Conservation (phyloP, 2,888 invertebrate species). For the Parascotia fuliginaria region DNA sequence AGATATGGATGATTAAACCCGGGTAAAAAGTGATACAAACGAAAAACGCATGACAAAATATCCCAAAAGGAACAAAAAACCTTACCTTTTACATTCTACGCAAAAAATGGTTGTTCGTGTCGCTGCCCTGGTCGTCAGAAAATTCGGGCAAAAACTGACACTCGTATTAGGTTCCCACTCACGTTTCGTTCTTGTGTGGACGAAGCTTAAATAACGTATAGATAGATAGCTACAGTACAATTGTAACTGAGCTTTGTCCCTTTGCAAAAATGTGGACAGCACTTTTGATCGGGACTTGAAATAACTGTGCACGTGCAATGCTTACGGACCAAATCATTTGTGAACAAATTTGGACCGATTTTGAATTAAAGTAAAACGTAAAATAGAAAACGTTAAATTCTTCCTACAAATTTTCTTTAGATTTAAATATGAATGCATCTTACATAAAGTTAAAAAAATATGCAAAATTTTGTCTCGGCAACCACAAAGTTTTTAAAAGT, state of each 20-base stretch:
- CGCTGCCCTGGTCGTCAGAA: constrained; percentile 30
- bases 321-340: constrained; percentile 1
- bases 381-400: too few relatives aligned
- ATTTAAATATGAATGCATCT: too few relatives aligned
- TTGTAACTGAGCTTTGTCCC: constrained; percentile 35
- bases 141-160: constrained; percentile 43
- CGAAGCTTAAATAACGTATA: constrained; percentile 45
- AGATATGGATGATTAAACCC: constrained; percentile 30
- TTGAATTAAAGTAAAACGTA: too few relatives aligned
- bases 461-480: background rate
- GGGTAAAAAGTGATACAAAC: constrained; percentile 36
- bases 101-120: constrained; percentile 43
- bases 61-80: constrained; percentile 37
- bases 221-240: constrained; percentile 29
- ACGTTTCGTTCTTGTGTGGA: constrained; percentile 48
- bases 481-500: background rate
- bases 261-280: constrained; percentile 17
- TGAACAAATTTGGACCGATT: background rate
- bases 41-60: constrained; percentile 43
- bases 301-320: constrained; percentile 16
- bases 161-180: constrained; percentile 51
- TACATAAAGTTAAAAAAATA: too few relatives aligned
- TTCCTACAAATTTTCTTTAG: too few relatives aligned
- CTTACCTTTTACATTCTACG: constrained; percentile 39
- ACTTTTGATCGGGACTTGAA: constrained; percentile 15